phyloP scores from a whole-genome alignment of 2,113 vertebrate species.

The Forbesichthys agassizii region DNA sequence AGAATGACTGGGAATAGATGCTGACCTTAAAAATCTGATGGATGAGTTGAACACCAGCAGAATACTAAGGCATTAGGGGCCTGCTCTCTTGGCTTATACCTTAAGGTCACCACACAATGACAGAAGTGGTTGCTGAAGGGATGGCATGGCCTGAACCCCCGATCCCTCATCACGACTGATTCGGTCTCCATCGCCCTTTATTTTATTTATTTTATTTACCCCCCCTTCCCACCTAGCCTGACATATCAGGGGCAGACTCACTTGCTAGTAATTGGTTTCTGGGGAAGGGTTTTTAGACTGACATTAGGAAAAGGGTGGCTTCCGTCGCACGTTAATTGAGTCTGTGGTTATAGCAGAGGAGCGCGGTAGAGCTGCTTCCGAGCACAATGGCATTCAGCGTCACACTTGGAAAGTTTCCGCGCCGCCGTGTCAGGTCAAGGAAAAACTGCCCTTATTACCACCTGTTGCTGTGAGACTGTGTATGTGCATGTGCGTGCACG shows the following conservation, averaged over 20 bases:
- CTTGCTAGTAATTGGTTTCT: conserved; percentile 75
- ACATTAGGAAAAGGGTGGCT: conserved; percentile 70
- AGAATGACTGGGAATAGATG: conserved; percentile 71
- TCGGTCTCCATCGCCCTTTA: conserved; percentile 22
- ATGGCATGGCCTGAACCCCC: conserved; percentile 46
- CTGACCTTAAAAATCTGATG: conserved; percentile 80
- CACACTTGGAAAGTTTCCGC: conserved; percentile 41
- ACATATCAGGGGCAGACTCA: conserved; percentile 66
- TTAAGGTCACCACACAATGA: conserved; percentile 73
- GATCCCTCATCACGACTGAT: conserved; percentile 60
- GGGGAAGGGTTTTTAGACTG: conserved; percentile 67
- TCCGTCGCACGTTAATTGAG: conserved; percentile 65
- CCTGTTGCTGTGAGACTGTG: not conserved
- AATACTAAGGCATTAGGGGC: conserved; percentile 65
- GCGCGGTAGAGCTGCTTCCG: conserved; percentile 46
- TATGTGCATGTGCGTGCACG: not conserved
- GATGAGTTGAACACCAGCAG: conserved; percentile 62
- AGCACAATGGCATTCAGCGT: conserved; percentile 41
- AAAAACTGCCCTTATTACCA: conserved; percentile 29
- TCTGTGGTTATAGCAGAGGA: conserved; percentile 47
- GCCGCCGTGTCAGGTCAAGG: conserved; percentile 47
- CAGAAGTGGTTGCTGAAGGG: conserved; percentile 44
- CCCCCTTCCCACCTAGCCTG: conserved; percentile 27
- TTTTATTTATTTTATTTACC: conserved; percentile 27
- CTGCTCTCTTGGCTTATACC: conserved; percentile 62